phyloP scores from a whole-genome alignment of 2,888 invertebrate genomes.

The Rotaria macrura region DNA sequence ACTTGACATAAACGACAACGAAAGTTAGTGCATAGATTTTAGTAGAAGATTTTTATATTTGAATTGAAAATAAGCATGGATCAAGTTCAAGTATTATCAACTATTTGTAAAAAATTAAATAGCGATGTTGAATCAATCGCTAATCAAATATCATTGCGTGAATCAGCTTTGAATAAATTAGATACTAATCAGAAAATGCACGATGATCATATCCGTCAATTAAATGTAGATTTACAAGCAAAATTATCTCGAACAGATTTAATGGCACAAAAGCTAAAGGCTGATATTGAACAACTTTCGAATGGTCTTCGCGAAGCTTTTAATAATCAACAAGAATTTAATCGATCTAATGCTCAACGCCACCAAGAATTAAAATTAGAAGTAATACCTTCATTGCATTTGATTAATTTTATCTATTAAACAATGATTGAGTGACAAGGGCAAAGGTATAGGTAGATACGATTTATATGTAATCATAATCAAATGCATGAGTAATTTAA shows the following conservation, averaged over 20 bases:
- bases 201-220: background rate
- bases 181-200: background rate
- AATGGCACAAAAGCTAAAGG: conserved; percentile 21
- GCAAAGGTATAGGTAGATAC: too few species aligned
- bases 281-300: background rate
- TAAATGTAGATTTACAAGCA: conserved; percentile 31
- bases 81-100: conserved; percentile 24
- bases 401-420: background rate
- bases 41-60: background rate
- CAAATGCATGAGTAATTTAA: background rate
- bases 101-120: conserved; percentile 33
- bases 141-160: background rate
- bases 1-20: background rate
- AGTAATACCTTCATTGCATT: background rate
- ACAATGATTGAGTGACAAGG: too few species aligned
- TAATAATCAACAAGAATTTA: conserved; percentile 23
- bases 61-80: background rate
- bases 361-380: conserved; percentile 27
- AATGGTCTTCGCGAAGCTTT: conserved; percentile 23
- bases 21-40: background rate
- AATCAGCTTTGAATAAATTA: background rate
- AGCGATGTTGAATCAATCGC: conserved; percentile 20
- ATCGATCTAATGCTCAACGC: background rate
- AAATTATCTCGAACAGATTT: conserved; percentile 27
- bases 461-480: too few species aligned